phyloP scores from a whole-genome alignment of 2,888 invertebrate species.

The Tetranychus truncatus region DNA sequence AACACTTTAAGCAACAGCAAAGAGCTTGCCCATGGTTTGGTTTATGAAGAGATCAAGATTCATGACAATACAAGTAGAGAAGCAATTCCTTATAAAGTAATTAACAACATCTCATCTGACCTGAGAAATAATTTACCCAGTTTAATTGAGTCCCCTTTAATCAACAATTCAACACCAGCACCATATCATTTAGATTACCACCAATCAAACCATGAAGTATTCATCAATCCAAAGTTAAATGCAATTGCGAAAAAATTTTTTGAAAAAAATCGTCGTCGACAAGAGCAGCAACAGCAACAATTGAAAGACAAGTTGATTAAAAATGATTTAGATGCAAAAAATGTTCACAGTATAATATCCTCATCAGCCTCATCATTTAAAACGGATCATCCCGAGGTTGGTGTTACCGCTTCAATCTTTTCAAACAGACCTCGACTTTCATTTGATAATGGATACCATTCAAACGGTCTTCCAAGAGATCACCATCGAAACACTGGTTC shows the following conservation, averaged over 20 bases:
- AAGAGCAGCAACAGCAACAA: background rate
- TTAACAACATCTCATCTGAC: background rate
- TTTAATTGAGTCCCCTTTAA: background rate
- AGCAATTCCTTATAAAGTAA: background rate
- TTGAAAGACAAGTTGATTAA: background rate
- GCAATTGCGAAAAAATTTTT: constrained; percentile 7
- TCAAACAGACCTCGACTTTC: background rate
- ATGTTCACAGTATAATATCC: background rate
- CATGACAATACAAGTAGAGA: background rate
- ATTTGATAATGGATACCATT: background rate
- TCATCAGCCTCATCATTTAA: background rate
- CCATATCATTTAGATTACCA: background rate
- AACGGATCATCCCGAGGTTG: background rate
- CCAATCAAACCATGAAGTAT: background rate
- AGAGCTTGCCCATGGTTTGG: background rate
- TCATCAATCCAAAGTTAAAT: constrained; percentile 2
- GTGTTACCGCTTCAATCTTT: background rate
- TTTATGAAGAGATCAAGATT: background rate
- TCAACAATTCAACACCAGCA: background rate
- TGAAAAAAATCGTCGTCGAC: constrained; percentile 8
- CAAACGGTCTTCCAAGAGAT: background rate
- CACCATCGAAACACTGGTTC: background rate
- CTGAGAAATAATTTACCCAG: background rate
- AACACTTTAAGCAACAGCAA: background rate
- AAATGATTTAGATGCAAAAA: background rate